These are phyloP conservation scores for Drosophila merina DNA, from an alignment of 2,888 invertebrate species.

Conservation along the genomic window DNA sequence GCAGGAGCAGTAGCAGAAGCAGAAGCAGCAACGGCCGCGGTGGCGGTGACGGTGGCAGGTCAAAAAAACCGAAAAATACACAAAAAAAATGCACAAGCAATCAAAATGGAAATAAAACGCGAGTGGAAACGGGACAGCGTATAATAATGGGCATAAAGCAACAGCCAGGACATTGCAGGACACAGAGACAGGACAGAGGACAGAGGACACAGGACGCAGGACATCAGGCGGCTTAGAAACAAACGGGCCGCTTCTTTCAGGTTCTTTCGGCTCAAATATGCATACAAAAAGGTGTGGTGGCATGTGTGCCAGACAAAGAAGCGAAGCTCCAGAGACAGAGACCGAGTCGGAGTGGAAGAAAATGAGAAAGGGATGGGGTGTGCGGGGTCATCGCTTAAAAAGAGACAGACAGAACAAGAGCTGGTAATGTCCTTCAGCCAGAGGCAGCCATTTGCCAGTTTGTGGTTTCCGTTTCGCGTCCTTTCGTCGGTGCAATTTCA, in stretches of 20 bases:
- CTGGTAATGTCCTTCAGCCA: constrained; percentile 69
- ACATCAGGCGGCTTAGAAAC: constrained; percentile 33
- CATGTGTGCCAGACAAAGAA: constrained; percentile 10
- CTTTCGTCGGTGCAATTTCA: constrained; percentile 54
- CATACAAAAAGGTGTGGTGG: constrained; percentile 41
- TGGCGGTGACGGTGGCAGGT: constrained; percentile 26
- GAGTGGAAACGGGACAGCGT: constrained; percentile 10
- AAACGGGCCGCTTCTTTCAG: constrained; percentile 21
- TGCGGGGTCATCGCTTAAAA: not conserved
- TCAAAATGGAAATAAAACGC: constrained; percentile 69
- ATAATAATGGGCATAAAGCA: constrained; percentile 42
- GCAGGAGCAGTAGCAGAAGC: constrained; percentile 21
- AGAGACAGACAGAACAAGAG: not conserved
- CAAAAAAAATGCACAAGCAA: constrained; percentile 48
- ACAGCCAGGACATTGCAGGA: constrained; percentile 5
- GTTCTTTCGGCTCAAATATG: constrained; percentile 28
- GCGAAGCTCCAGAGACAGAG: not conserved
- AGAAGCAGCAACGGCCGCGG: constrained; percentile 17
- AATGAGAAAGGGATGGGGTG: not conserved
- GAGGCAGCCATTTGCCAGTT: constrained; percentile 53
- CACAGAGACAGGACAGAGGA: not conserved
- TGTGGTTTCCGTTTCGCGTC: constrained; percentile 53
- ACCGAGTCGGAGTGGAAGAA: not conserved
- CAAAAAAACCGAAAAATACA: constrained; percentile 19
- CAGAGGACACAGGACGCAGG: constrained; percentile 2